Evolutionary conservation across 2,797 vertebrate species (phyloP).

Genomic region (Neosilurus hyrtlii): DNA sequence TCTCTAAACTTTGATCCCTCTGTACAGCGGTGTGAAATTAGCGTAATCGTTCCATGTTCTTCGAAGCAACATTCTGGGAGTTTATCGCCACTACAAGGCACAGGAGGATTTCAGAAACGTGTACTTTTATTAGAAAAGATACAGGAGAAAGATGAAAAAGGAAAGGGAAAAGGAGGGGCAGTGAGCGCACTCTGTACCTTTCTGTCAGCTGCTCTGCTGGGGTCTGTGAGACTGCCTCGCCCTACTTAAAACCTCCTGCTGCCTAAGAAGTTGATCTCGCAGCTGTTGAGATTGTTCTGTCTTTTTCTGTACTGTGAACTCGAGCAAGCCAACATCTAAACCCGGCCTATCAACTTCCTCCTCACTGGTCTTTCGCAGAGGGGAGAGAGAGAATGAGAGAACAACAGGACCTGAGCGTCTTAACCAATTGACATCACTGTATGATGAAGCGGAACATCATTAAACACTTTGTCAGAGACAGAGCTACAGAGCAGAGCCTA

Average conservation of each 20-base stretch:
- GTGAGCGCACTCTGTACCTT: slow-evolving; percentile 62
- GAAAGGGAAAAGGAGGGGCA: neutral
- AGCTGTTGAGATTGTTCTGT: slow-evolving; percentile 57
- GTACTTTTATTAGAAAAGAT: neutral
- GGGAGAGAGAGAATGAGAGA: neutral
- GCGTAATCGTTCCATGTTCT: slow-evolving; percentile 48
- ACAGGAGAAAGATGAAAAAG: slow-evolving; percentile 7
- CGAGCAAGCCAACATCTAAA: slow-evolving; percentile 57
- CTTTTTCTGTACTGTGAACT: slow-evolving; percentile 59
- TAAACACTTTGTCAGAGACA: neutral
- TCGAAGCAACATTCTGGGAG: slow-evolving; percentile 53
- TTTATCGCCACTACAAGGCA: slow-evolving; percentile 28
- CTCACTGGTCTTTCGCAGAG: neutral
- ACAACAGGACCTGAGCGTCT: neutral
- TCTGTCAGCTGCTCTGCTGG: slow-evolving; percentile 57
- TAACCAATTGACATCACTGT: neutral
- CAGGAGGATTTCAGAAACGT: too few relatives aligned
- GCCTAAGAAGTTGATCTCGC: slow-evolving; percentile 61
- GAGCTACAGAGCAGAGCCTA: too few relatives aligned
- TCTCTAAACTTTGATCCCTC: slow-evolving; percentile 40
- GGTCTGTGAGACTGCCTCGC: slow-evolving; percentile 56
- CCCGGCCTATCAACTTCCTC: slow-evolving; percentile 45
- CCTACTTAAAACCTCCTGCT: slow-evolving; percentile 57
- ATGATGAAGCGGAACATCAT: neutral
- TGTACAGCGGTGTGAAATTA: slow-evolving; percentile 53